phyloP scores from a whole-genome alignment of 2,888 invertebrate genomes.

The Ischnura elegans region DNA sequence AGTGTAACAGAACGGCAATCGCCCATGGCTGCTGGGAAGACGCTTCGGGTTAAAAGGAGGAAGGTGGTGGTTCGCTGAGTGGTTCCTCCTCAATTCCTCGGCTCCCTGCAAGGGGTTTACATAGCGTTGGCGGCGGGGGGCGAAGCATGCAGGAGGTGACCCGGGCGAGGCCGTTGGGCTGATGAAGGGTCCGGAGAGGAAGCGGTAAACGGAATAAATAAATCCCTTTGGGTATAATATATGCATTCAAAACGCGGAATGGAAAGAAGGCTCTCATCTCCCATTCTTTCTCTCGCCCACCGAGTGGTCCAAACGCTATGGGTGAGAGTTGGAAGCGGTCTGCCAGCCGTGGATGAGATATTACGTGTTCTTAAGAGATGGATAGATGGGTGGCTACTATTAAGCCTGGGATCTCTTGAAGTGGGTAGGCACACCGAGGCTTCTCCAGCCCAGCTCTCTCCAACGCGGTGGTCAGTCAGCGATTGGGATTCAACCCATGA shows the following conservation, averaged over 20 bases:
- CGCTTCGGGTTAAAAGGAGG: background rate
- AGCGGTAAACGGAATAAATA: constrained; percentile 30
- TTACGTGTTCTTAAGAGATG: background rate
- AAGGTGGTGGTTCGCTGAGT: background rate
- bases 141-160: background rate
- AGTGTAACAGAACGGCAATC: background rate
- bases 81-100: background rate
- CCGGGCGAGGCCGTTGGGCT: constrained; percentile 32
- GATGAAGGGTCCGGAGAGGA: constrained; percentile 7
- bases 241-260: constrained; percentile 54
- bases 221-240: constrained; percentile 28
- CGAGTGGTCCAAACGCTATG: background rate
- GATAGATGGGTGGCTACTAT: too few species aligned
- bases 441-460: background rate
- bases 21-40: background rate
- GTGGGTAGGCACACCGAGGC: background rate
- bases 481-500: background rate
- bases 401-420: too few species aligned
- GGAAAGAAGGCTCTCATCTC: background rate
- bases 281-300: background rate
- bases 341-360: background rate
- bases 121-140: constrained; percentile 56
- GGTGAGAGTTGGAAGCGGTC: background rate
- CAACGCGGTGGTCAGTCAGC: background rate
- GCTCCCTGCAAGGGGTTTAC: background rate